Base-by-base conservation (phyloP, 2,797 vertebrate genomes). In the Denticeps clupeoides region DNA sequence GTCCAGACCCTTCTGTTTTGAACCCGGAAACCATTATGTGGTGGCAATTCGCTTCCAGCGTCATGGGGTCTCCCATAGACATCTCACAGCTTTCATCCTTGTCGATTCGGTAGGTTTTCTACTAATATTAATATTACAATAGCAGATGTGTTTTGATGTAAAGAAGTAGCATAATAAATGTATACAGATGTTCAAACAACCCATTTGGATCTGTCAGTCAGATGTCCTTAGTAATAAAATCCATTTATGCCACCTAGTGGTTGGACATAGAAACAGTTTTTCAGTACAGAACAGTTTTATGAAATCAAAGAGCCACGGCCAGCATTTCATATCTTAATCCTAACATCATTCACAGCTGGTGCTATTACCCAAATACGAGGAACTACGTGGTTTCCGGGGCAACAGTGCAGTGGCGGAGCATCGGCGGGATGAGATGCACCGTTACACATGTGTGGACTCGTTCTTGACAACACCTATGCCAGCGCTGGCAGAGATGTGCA, bases 1-100 rank as follows among this genome's bases (percentile, higher is more conserved):
- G 61, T 82, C 87, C 1, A 72, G 80, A 22, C 84, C 88, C 0
- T 95, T 95, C 69, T 95, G 87, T 61, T 94, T 90, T 0, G 89
- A 95, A 69, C 84, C 83, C 7, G 78, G 74, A 46, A 90, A 85
- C 23, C 76, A 56, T 10, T 91, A 91, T 0, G 73, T 79, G 35
- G 55, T 89, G 7, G 69, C 77, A 1, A 69, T 90, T 67, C 56
- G 83, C 48, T 84, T 90, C 69, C 90, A 90, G 68, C 72, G 81
- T 5, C 81, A 84, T 0, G 78, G 78, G 0, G 84, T 81, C 26
- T 58, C 80, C 1, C 73, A 78, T 51, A 74, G 81, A 23, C 84
- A 88, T 49, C 77, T 82, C 0, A 69, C 78, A 0, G 83, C 81
- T 41, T 87, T 84, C 65, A 81, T 91, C 56, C 82, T 94, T 1